A percentile compares a stretch with the other conserved stretches of the same genome.
Conservation (phyloP, 2,113 vertebrate species). For the Ceyx margarethae region DNA sequence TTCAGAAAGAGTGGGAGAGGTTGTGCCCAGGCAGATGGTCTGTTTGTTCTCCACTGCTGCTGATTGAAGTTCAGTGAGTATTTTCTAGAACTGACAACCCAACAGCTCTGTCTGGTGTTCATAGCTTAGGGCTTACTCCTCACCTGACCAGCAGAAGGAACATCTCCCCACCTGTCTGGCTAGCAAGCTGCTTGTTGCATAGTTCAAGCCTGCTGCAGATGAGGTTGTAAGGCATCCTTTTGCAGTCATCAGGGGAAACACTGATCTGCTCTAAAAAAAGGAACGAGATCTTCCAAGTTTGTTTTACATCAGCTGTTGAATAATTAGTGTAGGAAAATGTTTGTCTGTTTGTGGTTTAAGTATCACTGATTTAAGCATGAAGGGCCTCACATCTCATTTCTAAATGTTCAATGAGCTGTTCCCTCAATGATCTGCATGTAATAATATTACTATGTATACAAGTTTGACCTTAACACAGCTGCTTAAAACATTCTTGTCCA, state of each 20-base stretch:
- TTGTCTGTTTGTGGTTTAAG: background rate
- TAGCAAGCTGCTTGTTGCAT: background rate
- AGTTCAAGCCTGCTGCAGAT: background rate
- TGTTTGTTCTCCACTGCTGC: background rate
- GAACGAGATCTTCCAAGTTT: background rate
- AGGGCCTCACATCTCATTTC: background rate
- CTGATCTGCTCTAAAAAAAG: background rate
- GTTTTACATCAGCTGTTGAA: background rate
- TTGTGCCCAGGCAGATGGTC: background rate
- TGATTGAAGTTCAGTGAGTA: background rate
- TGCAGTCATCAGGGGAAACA: background rate
- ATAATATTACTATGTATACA: background rate
- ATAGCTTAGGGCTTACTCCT: background rate
- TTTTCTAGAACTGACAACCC: background rate
- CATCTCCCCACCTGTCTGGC: background rate
- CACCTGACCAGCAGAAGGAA: background rate
- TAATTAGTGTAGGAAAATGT: background rate
- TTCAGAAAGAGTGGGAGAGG: background rate
- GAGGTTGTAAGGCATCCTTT: background rate
- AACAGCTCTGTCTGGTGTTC: background rate
- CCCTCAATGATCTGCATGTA: background rate
- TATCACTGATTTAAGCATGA: background rate
- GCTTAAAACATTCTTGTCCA: background rate
- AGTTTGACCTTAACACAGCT: conserved; percentile 9
- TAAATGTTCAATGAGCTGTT: background rate